A percentile compares a stretch with the other conserved stretches of the same genome.
Evolutionary conservation across 2,888 invertebrate genomes (phyloP).

Genomic region (Apodemia hepburni): DNA sequence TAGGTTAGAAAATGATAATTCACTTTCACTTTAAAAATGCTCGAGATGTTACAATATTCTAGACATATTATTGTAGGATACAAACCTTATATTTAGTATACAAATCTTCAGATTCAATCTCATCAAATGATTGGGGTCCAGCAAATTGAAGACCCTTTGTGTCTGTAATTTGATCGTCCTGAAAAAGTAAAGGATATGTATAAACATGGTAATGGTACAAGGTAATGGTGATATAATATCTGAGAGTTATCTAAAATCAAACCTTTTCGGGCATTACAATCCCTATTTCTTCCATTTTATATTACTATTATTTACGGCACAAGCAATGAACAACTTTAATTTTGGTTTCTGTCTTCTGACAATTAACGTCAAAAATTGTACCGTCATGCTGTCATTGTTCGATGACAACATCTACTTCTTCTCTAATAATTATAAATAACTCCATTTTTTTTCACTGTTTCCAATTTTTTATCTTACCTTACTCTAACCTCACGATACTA

Average conservation of each 20-base stretch:
- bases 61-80: no score
- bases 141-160: conserved; percentile 83
- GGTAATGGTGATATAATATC: no score
- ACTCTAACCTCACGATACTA: no score
- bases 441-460: no score
- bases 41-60: no score
- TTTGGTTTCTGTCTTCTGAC: conserved; percentile 1
- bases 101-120: conserved; percentile 94
- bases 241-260: conserved; percentile 36
- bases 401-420: background rate
- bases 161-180: conserved; percentile 84
- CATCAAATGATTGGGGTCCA: conserved; percentile 87
- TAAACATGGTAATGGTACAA: conserved; percentile 21
- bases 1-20: no score
- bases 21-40: no score
- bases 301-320: conserved; percentile 30
- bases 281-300: conserved; percentile 90
- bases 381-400: conserved; percentile 33
- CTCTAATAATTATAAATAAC: no score
- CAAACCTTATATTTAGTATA: conserved; percentile 96
- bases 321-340: conserved; percentile 6
- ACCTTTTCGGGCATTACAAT: conserved; percentile 91
- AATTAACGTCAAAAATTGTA: conserved; percentile 30
- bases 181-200: conserved; percentile 30
- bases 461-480: no score